Base-by-base conservation (phyloP, 2,113 vertebrate species). In the Aphelocoma coerulescens region DNA sequence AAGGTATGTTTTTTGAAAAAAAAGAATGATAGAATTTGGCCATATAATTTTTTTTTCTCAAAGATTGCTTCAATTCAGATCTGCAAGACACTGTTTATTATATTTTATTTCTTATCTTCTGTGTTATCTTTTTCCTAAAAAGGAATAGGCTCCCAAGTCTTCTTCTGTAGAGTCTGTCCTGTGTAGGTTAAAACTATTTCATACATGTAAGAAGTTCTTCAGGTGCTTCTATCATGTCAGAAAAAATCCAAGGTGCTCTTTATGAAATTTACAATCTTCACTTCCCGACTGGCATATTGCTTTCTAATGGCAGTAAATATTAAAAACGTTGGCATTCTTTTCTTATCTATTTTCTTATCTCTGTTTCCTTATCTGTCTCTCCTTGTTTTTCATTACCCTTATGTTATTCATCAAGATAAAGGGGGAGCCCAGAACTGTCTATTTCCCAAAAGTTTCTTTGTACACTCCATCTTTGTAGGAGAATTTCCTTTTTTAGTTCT, bases 401-500 rank as follows among this genome's bases (percentile, higher is more conserved):
- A 77, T 35, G 85, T 58, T 96, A 80, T 95, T 91, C 75, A 94
- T 96, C 94, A 96, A 91, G 94, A 96, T 95, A 94, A 96, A 89
- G 32, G 33, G 21, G 52, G 24, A 22, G 39, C 62, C 55, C 74
- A 85, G 77, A 85, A 79, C 55, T 37, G 54, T 85, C 89, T 66
- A 39, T 90, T 95, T 95, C 93, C 89, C 91, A 39, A 91, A 96
- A 91, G 75, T 80, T 83, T 85, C 55, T 72, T 62, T 57, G 63
- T 66, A 48, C 26, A 62, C 73, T 96, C 62, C 71, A 88, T 95
- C 85, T 95, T 72, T 89, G 67, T 13, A 69, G 39, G 75, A 94
- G 87, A 96, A 96, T 96, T 95, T 96, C 95, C 95, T 96, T 96
- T 95, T 96, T 93, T 77, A 96, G 95, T 90, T 96, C 88, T 90